Conservation (phyloP, 2,113 vertebrate genomes). For the Pterocles burchelli region DNA sequence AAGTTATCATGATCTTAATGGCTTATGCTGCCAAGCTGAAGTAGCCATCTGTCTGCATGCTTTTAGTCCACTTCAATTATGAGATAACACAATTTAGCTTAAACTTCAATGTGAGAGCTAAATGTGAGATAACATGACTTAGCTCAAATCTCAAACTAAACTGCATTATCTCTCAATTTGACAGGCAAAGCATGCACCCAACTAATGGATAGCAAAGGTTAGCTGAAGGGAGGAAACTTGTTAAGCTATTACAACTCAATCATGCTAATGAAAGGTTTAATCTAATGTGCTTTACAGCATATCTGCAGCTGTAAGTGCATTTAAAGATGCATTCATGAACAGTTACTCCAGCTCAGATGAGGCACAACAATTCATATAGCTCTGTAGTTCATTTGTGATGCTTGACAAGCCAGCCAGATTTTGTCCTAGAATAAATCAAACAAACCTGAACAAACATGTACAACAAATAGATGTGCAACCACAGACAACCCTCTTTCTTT, state of each 20-base stretch:
- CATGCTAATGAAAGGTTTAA: conserved; percentile 39
- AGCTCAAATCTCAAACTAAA: conserved; percentile 8
- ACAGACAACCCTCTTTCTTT: not conserved
- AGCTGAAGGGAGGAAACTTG: conserved; percentile 40
- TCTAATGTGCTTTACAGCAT: not conserved
- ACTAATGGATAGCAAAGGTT: conserved; percentile 40
- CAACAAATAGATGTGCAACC: not conserved
- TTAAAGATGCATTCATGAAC: not conserved
- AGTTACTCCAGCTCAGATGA: not conserved
- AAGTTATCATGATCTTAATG: conserved; percentile 20
- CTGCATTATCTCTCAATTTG: conserved; percentile 12
- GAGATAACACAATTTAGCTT: conserved; percentile 2
- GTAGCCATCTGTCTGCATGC: conserved; percentile 45
- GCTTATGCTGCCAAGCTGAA: not conserved
- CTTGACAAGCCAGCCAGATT: not conserved
- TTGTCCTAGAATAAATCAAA: not conserved
- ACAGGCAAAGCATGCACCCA: not conserved
- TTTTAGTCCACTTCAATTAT: conserved; percentile 23
- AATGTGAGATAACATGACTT: not conserved
- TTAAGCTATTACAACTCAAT: conserved; percentile 39
- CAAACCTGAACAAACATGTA: not conserved
- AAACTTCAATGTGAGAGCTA: not conserved
- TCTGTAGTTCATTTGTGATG: not conserved
- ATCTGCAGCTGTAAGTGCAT: not conserved
- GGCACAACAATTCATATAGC: not conserved